phyloP scores from a whole-genome alignment of 2,797 vertebrate genomes.

The Hapalemur alaotrensis region DNA sequence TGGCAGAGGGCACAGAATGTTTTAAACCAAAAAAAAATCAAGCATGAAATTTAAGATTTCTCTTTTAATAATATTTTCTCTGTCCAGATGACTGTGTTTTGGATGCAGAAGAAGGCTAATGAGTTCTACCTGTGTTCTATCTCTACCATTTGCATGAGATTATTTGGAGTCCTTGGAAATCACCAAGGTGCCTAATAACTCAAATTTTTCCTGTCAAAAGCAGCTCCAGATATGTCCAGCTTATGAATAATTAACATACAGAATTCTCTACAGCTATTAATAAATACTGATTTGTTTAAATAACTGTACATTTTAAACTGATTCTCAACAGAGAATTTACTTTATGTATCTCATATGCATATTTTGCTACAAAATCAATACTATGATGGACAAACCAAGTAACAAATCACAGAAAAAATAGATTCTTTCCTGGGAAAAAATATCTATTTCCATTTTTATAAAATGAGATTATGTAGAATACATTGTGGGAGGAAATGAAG shows the following conservation, averaged over 20 bases:
- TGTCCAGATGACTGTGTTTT: not conserved
- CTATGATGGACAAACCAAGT: not conserved
- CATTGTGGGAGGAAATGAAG: slow-evolving; percentile 15
- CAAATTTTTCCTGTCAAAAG: not conserved
- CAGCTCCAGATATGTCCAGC: not conserved
- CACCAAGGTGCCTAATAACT: not conserved
- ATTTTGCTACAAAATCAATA: not conserved
- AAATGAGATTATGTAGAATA: slow-evolving; percentile 29
- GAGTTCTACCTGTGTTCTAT: not conserved
- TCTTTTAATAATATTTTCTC: not conserved
- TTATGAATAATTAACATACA: not conserved
- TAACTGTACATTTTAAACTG: not conserved
- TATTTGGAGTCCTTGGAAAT: not conserved
- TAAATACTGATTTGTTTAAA: not conserved
- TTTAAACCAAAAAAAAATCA: not conserved
- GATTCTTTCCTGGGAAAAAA: not conserved
- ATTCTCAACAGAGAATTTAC: not conserved
- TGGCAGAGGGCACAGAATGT: not conserved
- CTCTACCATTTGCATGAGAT: not conserved
- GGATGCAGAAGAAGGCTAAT: not conserved
- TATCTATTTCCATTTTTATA: not conserved
- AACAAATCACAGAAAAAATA: slow-evolving; percentile 9
- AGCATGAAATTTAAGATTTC: not conserved
- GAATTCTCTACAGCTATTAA: not conserved
- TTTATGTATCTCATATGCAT: not conserved